phyloP scores from a whole-genome alignment of 2,113 vertebrate genomes.

The Cardinalis cardinalis region DNA sequence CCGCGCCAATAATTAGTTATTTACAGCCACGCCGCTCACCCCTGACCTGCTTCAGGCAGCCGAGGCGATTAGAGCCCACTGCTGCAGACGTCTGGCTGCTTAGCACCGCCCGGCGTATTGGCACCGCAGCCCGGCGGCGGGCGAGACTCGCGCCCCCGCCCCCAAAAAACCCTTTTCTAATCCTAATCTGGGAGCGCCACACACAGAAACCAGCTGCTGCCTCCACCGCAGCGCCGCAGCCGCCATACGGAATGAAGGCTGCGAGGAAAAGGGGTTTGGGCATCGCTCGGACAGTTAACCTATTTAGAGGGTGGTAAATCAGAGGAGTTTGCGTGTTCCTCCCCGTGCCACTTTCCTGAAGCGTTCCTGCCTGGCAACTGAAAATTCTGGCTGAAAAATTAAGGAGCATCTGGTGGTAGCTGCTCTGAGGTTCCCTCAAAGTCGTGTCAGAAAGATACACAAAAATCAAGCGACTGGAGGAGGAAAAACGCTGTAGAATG shows the following conservation, averaged over 20 bases:
- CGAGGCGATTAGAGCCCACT: slow-evolving; percentile 37
- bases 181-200: slow-evolving; percentile 42
- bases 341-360: not conserved
- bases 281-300: not conserved
- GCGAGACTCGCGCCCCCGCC: slow-evolving; percentile 14
- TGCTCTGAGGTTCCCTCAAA: not conserved
- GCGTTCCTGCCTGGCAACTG: not conserved
- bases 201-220: slow-evolving; percentile 21
- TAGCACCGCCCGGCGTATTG: not conserved
- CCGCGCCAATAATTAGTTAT: slow-evolving; percentile 22
- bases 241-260: not conserved
- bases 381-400: not conserved
- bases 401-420: not conserved
- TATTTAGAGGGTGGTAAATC: not conserved
- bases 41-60: slow-evolving; percentile 34
- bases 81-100: slow-evolving; percentile 24
- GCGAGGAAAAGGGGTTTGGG: not conserved
- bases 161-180: slow-evolving; percentile 27
- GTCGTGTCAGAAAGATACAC: not conserved
- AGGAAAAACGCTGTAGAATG: not conserved
- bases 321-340: not conserved
- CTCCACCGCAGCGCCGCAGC: slow-evolving; percentile 8
- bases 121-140: not conserved
- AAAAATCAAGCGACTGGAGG: not conserved
- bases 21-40: slow-evolving; percentile 10